These are phyloP conservation scores for Thereva nobilitata DNA, from an alignment of 2,888 invertebrate species.

Conservation along the genomic window DNA sequence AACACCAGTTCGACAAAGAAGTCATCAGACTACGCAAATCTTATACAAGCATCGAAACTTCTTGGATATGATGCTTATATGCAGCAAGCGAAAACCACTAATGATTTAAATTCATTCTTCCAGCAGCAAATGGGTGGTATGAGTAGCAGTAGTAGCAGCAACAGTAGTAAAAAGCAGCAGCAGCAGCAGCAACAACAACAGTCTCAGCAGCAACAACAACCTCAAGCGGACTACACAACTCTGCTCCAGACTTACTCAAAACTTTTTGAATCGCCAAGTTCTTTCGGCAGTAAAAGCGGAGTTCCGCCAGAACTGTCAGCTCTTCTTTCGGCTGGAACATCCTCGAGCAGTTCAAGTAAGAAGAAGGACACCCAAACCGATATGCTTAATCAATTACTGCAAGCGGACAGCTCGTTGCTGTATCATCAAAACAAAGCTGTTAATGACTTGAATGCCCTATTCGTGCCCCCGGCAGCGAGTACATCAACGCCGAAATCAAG, in stretches of 20 bases:
- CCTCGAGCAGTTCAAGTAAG: slow-evolving; percentile 23
- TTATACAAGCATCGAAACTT: slow-evolving; percentile 55
- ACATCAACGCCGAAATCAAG: slow-evolving; percentile 44
- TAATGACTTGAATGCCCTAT: slow-evolving; percentile 54
- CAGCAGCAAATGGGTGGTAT: slow-evolving; percentile 43
- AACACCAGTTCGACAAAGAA: slow-evolving; percentile 41
- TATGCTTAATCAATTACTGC: slow-evolving; percentile 55
- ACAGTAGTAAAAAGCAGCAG: slow-evolving; percentile 43
- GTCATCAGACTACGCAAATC: slow-evolving; percentile 54
- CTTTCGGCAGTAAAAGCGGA: slow-evolving; percentile 44
- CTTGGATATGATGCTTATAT: slow-evolving; percentile 57
- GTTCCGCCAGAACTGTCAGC: slow-evolving; percentile 52
- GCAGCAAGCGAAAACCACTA: slow-evolving; percentile 54
- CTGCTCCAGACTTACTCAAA: slow-evolving; percentile 56
- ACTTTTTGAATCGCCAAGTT: slow-evolving; percentile 54
- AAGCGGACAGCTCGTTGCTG: slow-evolving; percentile 52
- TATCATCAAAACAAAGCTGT: slow-evolving; percentile 56
- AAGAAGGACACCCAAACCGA: slow-evolving; percentile 46
- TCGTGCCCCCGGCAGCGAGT: slow-evolving; percentile 50
- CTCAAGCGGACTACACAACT: slow-evolving; percentile 53
- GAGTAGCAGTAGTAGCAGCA: slow-evolving; percentile 36
- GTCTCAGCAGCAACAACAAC: slow-evolving; percentile 50
- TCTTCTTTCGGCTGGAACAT: slow-evolving; percentile 45
- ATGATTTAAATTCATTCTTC: slow-evolving; percentile 48
- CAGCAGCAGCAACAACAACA: slow-evolving; percentile 47